Conservation (phyloP, 2,888 invertebrate species). For the Tetranychus piercei region DNA sequence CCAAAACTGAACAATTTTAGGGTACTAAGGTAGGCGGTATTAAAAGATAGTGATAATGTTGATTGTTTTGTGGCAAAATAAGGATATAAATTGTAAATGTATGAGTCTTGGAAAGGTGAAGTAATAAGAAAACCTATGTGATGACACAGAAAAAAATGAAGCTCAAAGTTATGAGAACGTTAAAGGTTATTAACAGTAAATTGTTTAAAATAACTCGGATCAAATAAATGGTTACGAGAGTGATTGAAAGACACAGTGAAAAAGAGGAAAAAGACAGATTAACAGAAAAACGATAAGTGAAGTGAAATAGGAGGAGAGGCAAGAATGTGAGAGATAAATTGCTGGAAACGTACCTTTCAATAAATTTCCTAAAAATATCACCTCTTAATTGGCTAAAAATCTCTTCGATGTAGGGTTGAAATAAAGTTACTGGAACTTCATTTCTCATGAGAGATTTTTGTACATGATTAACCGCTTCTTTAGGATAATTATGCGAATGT, state of each 20-base stretch:
- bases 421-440: constrained; percentile 69
- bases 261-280: background rate
- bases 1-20: background rate
- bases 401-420: constrained; percentile 97
- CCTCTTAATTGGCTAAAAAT: constrained; percentile 92
- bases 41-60: background rate
- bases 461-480: constrained; percentile 89
- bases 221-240: background rate
- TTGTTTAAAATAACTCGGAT: background rate
- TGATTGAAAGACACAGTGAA: background rate
- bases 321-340: background rate
- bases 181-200: background rate
- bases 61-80: background rate
- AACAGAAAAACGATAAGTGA: background rate
- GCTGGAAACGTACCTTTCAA: constrained; percentile 56
- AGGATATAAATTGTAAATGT: background rate
- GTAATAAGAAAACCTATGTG: background rate
- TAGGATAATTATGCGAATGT: constrained; percentile 93
- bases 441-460: constrained; percentile 92
- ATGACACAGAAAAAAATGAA: background rate
- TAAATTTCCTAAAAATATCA: constrained; percentile 88
- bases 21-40: background rate
- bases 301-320: background rate
- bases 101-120: background rate
- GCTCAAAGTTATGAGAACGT: background rate